phyloP scores from a whole-genome alignment of 2,113 vertebrate genomes.

The Ia io region DNA sequence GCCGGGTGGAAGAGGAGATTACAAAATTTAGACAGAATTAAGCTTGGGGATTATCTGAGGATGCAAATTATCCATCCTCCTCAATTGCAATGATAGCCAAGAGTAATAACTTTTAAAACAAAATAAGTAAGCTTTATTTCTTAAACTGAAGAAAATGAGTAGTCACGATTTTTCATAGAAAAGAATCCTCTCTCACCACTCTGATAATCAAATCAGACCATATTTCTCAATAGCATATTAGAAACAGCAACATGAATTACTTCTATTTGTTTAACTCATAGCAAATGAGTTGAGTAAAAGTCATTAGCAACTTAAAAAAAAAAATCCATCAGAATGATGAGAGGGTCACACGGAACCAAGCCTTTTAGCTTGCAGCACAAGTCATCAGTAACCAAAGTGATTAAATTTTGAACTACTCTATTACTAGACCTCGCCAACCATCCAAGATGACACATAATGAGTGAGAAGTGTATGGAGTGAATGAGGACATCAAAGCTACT shows the following conservation, averaged over 20 bases:
- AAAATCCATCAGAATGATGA: background rate
- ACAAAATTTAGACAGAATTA: background rate
- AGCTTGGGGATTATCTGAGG: background rate
- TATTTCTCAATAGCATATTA: background rate
- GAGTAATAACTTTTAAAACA: background rate
- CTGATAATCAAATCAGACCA: slow-evolving; percentile 4
- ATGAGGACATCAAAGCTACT: background rate
- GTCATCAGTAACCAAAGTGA: background rate
- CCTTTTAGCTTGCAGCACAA: background rate
- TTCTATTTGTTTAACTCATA: background rate
- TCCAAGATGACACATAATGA: slow-evolving; percentile 71
- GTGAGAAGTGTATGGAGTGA: background rate
- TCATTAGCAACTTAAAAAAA: background rate
- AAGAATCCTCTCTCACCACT: background rate
- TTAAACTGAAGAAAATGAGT: background rate
- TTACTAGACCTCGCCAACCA: slow-evolving; percentile 73
- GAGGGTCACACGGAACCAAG: background rate
- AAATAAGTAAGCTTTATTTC: background rate
- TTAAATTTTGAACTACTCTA: background rate
- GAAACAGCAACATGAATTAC: background rate
- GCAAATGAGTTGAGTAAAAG: background rate
- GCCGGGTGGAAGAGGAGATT: background rate
- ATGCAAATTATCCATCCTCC: background rate
- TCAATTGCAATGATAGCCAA: background rate
- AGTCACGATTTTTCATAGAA: background rate